Base-by-base conservation (phyloP, 2,113 vertebrate genomes). In the Ammodramus savannarum region DNA sequence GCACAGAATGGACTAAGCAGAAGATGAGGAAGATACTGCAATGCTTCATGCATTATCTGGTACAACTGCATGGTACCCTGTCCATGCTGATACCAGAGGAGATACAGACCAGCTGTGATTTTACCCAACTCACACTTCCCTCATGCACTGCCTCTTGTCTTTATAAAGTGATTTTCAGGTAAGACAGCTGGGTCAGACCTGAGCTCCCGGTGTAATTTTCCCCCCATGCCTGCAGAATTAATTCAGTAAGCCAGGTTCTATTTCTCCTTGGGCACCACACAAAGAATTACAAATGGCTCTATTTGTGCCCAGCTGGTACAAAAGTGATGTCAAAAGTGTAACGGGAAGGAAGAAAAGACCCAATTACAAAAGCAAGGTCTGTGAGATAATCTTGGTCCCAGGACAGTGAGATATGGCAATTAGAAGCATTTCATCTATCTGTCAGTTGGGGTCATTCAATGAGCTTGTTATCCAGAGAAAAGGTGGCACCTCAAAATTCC, bases 241-340 rank as follows among this genome's bases (percentile, higher is more conserved):
- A 77, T 83, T 85, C 72, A 72, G 68, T 67, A 75, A 62, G 8
- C 31, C 91, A 80, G 59, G 78, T 62, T 75, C 55, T 58, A 10
- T 39, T 95, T 85, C 76, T 89, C 85, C 59, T 83, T 59, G 59
- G 55, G 63, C 46, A 91, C 27, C 46, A 83, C 26, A 77, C 3
- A 49, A 86, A 79, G 52, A 89, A 87, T 77, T 93, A 88, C 55
- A 86, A 92, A 90, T 36, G 72, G 63, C 34, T 92, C 38, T 85
- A 48, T 61, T 73, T 83, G 34, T 34, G 41, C 55, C 52, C 67
- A 76, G 34, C 8, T 10, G 9, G 46, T 61, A 54, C 32, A 61
- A 87, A 77, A 90, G 27, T 22, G 39, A 58, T 73, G 52, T 72
- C 67, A 87, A 82, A 89, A 85, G 38, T 3, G 0, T 34, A 62